Conservation (phyloP, 2,888 invertebrate species). For the Cylloceria caligata region DNA sequence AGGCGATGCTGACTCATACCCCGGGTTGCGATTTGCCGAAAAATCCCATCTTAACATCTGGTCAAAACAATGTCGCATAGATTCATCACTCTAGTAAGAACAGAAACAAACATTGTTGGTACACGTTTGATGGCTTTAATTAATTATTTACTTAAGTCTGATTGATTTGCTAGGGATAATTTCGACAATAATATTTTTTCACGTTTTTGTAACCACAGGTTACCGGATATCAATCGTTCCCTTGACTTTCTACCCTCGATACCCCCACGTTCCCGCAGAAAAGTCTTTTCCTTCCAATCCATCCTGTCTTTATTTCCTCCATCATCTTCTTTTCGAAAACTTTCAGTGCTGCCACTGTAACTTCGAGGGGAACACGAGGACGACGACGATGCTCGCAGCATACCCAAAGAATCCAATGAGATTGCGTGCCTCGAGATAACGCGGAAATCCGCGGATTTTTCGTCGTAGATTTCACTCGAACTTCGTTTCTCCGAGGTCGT, state of each 20-base stretch:
- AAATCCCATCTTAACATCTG: too few relatives aligned
- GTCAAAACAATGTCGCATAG: too few relatives aligned
- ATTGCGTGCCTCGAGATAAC: constrained; percentile 45
- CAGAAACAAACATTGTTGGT: too few relatives aligned
- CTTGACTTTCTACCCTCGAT: constrained; percentile 48
- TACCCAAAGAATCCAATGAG: constrained; percentile 35
- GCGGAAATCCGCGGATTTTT: constrained; percentile 50
- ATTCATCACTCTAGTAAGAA: too few relatives aligned
- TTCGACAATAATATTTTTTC: constrained; percentile 50
- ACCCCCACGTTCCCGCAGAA: constrained; percentile 36
- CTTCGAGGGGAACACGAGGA: constrained; percentile 11
- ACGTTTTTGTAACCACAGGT: constrained; percentile 45
- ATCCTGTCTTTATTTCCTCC: background rate
- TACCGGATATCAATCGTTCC: constrained; percentile 52
- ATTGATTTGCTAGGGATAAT: constrained; percentile 40
- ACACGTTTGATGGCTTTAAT: too few relatives aligned
- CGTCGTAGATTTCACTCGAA: constrained; percentile 33
- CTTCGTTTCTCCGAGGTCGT: background rate
- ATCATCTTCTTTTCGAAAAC: background rate
- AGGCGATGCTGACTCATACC: too few relatives aligned
- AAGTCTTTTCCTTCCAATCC: constrained; percentile 42
- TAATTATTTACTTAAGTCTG: background rate
- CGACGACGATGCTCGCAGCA: constrained; percentile 26
- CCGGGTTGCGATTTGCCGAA: too few relatives aligned
- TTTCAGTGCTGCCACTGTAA: constrained; percentile 21